phyloP scores from a whole-genome alignment of 1,140 invertebrate species.

The Harpegnathos saltator region DNA sequence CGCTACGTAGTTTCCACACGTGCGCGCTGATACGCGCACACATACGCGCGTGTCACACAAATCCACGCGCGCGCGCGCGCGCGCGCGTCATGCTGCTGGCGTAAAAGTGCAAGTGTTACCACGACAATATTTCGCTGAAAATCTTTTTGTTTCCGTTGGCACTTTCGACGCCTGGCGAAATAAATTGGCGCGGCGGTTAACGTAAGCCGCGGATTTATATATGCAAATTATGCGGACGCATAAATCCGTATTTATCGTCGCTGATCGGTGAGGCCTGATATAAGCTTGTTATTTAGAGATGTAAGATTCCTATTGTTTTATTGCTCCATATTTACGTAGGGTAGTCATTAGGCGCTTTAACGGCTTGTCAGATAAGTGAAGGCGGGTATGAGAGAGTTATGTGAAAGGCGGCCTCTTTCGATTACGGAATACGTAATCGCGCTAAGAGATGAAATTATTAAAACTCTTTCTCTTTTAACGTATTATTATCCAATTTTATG shows the following conservation, averaged over 20 bases:
- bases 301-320: not conserved
- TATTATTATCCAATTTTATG: not conserved
- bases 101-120: not conserved
- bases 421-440: not conserved
- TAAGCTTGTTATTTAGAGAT: conserved; percentile 25
- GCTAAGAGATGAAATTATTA: conserved; percentile 6
- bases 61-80: not conserved
- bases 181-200: conserved; percentile 17
- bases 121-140: conserved; percentile 21
- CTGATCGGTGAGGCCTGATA: conserved; percentile 29
- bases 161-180: conserved; percentile 26
- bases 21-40: not conserved
- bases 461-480: not conserved
- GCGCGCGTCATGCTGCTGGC: too few relatives aligned
- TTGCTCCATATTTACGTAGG: conserved; percentile 6
- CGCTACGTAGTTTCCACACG: conserved; percentile 26
- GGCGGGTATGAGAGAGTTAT: conserved; percentile 1
- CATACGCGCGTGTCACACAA: too few relatives aligned
- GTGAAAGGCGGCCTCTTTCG: not conserved
- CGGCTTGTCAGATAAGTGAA: not conserved
- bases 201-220: conserved; percentile 37
- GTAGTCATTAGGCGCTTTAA: not conserved
- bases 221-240: conserved; percentile 52
- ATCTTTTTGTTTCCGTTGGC: conserved; percentile 29
- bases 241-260: conserved; percentile 46